A percentile compares a stretch with the other conserved stretches of the same genome.
These are phyloP conservation scores for Drosophila anomalata DNA, from an alignment of 2,888 invertebrate species.

Conservation along the genomic window DNA sequence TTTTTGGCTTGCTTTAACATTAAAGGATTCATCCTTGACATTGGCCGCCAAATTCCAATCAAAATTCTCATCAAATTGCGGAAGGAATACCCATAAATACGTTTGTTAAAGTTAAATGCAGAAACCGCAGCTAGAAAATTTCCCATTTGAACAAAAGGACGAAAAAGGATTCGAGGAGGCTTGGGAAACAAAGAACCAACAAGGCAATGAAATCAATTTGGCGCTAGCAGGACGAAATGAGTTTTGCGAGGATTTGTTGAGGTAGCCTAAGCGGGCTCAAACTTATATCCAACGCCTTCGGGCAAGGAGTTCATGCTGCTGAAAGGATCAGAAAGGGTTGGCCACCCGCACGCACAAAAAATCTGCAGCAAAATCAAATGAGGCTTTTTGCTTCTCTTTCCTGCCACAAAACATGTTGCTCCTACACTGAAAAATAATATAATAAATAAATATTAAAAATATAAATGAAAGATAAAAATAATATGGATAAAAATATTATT, in stretches of 20 bases:
- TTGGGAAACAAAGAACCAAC: conserved; percentile 37
- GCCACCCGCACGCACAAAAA: conserved; percentile 20
- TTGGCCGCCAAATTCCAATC: conserved; percentile 8
- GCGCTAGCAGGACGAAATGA: conserved; percentile 69
- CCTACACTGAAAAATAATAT: background rate
- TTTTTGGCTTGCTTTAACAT: background rate
- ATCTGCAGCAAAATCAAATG: conserved; percentile 52
- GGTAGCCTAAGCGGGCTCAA: conserved; percentile 36
- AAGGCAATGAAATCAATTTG: conserved; percentile 70
- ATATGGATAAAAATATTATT: background rate
- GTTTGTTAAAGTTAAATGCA: conserved; percentile 16
- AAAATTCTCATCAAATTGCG: conserved; percentile 26
- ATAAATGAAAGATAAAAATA: background rate
- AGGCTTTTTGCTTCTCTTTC: conserved; percentile 35
- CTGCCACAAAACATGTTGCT: conserved; percentile 62
- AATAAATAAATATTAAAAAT: background rate
- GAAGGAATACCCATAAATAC: conserved; percentile 19
- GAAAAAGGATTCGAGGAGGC: conserved; percentile 1
- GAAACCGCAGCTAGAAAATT: conserved; percentile 15
- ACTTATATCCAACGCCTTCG: conserved; percentile 38
- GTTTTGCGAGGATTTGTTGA: conserved; percentile 61
- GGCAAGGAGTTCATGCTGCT: conserved; percentile 43
- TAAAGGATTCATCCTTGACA: background rate
- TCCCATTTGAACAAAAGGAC: conserved; percentile 7
- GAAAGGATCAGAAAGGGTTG: conserved; percentile 55